phyloP scores from a whole-genome alignment of 1,140 invertebrate species.

The Bombus difficillimus region DNA sequence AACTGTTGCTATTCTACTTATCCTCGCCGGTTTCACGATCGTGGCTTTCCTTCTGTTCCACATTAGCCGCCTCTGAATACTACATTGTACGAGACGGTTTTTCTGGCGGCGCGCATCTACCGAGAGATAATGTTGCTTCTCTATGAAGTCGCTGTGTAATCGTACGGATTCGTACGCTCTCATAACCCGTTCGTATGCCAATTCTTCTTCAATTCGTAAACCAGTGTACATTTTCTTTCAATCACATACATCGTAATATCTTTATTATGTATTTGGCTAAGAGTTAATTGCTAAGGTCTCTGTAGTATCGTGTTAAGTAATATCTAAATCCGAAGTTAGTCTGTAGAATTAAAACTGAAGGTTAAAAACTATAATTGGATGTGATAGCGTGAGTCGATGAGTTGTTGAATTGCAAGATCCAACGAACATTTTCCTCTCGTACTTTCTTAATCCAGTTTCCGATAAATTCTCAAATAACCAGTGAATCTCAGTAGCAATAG shows the following conservation, averaged over 20 bases:
- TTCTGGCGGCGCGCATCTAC: neutral
- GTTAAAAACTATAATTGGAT: neutral
- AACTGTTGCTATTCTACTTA: conserved; percentile 48
- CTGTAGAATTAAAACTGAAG: neutral
- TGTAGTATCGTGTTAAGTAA: too few species aligned
- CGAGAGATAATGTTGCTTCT: neutral
- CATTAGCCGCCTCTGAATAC: conserved; percentile 40
- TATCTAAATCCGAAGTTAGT: too few species aligned
- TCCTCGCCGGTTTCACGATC: conserved; percentile 28
- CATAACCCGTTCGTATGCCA: neutral
- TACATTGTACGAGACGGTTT: conserved; percentile 16
- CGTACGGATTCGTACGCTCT: conserved; percentile 14
- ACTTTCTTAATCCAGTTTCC: neutral
- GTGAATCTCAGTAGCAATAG: neutral
- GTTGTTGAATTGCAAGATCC: neutral
- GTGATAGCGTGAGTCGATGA: neutral
- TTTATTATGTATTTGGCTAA: too few species aligned
- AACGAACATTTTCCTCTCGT: neutral
- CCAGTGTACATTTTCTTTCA: neutral
- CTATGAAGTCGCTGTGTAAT: conserved; percentile 1
- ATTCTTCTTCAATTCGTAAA: neutral
- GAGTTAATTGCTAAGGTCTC: too few species aligned
- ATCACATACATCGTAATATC: neutral
- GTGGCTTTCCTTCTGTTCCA: conserved; percentile 45
- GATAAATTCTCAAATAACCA: neutral